phyloP scores from a whole-genome alignment of 2,113 vertebrate genomes.

The Perccottus glenii region DNA sequence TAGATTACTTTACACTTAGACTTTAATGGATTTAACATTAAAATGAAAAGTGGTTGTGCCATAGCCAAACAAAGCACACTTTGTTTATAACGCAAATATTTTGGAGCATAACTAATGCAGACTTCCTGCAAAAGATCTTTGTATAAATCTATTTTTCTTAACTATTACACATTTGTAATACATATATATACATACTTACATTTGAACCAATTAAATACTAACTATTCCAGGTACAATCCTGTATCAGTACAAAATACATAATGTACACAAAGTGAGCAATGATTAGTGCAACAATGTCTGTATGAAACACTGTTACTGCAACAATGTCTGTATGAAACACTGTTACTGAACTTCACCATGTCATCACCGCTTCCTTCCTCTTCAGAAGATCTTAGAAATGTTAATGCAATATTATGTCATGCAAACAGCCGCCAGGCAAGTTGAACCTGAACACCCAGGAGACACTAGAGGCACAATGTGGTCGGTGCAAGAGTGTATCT shows the following conservation, averaged over 20 bases:
- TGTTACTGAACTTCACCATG: conserved; percentile 6
- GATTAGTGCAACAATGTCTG: background rate
- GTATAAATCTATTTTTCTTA: background rate
- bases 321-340: background rate
- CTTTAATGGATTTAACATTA: background rate
- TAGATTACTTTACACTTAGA: background rate
- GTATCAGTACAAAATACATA: background rate
- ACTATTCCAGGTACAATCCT: background rate
- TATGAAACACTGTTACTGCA: background rate
- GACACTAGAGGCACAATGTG: conserved; percentile 38
- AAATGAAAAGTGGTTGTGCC: background rate
- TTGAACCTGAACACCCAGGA: conserved; percentile 30
- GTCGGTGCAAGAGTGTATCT: conserved; percentile 39
- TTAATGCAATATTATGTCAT: conserved; percentile 15
- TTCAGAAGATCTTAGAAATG: background rate
- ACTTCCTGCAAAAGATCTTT: background rate
- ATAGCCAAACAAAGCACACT: background rate
- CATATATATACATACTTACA: background rate
- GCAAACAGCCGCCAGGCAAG: conserved; percentile 20
- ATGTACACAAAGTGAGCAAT: background rate
- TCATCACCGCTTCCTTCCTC: conserved; percentile 18
- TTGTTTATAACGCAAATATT: background rate
- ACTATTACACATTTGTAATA: too few relatives aligned
- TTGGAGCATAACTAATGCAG: background rate
- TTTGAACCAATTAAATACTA: background rate